Percentiles rank a stretch among this genome's conserved stretches.
phyloP scores from a whole-genome alignment of 2,113 vertebrate genomes.

The Nannobrachium achirus region DNA sequence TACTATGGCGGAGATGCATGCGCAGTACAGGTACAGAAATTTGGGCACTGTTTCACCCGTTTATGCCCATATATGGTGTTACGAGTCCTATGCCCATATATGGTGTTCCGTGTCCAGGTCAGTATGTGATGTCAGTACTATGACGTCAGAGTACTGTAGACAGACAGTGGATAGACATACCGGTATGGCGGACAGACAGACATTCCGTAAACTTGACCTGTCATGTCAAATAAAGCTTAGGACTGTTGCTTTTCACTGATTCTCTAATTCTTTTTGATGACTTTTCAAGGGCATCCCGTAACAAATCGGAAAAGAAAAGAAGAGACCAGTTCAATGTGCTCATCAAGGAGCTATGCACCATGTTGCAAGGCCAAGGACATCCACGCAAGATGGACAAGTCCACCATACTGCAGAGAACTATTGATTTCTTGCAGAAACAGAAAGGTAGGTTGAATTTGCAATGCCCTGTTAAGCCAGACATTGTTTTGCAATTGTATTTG shows the following conservation, averaged over 20 bases:
- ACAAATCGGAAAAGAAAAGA: slow-evolving; percentile 87
- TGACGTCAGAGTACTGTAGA: too few species aligned
- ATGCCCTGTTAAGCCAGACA: neutral
- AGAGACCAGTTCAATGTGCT: slow-evolving; percentile 86
- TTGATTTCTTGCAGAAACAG: slow-evolving; percentile 86
- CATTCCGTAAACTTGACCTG: too few species aligned
- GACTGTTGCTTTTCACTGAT: neutral
- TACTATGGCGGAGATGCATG: too few species aligned
- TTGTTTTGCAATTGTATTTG: neutral
- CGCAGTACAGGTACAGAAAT: too few species aligned
- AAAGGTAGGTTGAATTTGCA: slow-evolving; percentile 80
- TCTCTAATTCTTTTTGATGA: slow-evolving; percentile 14
- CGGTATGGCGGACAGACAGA: too few species aligned
- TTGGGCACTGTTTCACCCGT: too few species aligned
- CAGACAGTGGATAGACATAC: too few species aligned
- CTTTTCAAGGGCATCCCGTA: slow-evolving; percentile 79
- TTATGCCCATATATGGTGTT: too few species aligned
- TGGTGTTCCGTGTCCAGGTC: too few species aligned
- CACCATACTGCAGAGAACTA: slow-evolving; percentile 84
- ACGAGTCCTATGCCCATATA: too few species aligned
- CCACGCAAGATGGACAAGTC: slow-evolving; percentile 88
- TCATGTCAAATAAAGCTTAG: too few species aligned
- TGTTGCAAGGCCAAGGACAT: slow-evolving; percentile 87
- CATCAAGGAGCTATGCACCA: slow-evolving; percentile 85
- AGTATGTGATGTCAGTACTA: too few species aligned